Evolutionary conservation across 2,113 vertebrate species (phyloP).

Genomic region (Copsychus sechellarum): DNA sequence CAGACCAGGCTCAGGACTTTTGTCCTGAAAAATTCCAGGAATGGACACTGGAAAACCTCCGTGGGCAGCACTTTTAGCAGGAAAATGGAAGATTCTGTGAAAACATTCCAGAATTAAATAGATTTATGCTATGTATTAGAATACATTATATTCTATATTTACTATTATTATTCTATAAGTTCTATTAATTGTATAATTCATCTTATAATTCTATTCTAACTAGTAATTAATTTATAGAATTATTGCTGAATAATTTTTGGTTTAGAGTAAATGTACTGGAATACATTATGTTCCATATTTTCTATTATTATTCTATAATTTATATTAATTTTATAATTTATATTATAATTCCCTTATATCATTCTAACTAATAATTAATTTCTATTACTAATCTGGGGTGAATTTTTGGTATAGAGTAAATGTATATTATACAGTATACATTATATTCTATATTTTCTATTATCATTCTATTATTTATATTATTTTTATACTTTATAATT

Average conservation of each 20-base stretch:
- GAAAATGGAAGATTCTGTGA: background rate
- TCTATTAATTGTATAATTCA: fast-evolving
- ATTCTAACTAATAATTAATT: background rate
- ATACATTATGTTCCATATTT: too few species aligned
- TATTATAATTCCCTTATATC: background rate
- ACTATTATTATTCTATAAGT: background rate
- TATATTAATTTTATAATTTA: background rate
- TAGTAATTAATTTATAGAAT: background rate
- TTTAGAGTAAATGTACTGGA: background rate
- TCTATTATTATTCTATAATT: too few species aligned
- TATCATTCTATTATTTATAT: too few species aligned
- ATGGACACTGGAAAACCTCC: background rate
- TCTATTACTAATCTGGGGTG: background rate
- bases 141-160: background rate
- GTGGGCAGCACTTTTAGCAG: background rate
- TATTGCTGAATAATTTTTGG: background rate
- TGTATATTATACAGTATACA: background rate
- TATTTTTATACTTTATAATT: too few species aligned
- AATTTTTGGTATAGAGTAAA: background rate
- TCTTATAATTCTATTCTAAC: background rate
- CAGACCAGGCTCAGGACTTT: background rate
- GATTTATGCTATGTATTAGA: background rate
- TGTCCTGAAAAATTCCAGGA: background rate
- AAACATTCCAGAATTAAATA: background rate
- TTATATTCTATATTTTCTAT: too few species aligned